Percentiles rank a stretch among this genome's conserved stretches.
These are phyloP conservation scores for Ptiloglossa arizonensis DNA, from an alignment of 1,140 invertebrate species.

Conservation along the genomic window DNA sequence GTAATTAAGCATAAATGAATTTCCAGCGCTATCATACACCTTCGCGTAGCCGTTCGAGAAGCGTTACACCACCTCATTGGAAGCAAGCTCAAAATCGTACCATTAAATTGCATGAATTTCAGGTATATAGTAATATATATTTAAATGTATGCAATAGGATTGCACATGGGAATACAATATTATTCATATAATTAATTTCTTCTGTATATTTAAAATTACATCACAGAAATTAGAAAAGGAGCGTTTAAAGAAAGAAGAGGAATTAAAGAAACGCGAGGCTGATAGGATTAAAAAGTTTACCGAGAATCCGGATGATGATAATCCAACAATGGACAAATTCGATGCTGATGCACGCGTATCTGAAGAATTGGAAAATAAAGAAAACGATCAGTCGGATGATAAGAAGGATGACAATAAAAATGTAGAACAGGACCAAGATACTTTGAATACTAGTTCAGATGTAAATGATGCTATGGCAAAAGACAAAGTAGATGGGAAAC, in stretches of 20 bases:
- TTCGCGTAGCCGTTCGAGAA: conserved; percentile 90
- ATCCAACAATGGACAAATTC: conserved; percentile 62
- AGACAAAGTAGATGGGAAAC: conserved; percentile 66
- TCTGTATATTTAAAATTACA: conserved; percentile 36
- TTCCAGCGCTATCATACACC: conserved; percentile 91
- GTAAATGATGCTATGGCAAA: conserved; percentile 54
- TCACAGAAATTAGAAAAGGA: conserved; percentile 85
- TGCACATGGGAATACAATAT: neutral
- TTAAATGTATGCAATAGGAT: neutral
- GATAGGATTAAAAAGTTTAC: conserved; percentile 83
- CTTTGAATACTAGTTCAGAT: conserved; percentile 48
- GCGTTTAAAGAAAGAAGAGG: conserved; percentile 84
- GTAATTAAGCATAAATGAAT: conserved; percentile 43
- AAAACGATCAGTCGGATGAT: conserved; percentile 59
- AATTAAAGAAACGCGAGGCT: conserved; percentile 83
- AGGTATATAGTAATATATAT: conserved; percentile 81
- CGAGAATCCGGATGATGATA: conserved; percentile 75
- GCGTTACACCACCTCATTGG: conserved; percentile 95
- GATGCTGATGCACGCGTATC: conserved; percentile 33
- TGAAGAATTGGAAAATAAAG: conserved; percentile 56
- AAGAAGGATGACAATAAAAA: conserved; percentile 60
- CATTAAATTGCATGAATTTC: conserved; percentile 91
- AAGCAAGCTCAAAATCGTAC: conserved; percentile 91
- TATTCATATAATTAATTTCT: conserved; percentile 26
- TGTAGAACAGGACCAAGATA: conserved; percentile 58